Evolutionary conservation across 2,113 vertebrate genomes (phyloP).

Genomic region (Rhegmatorhina hoffmannsi): DNA sequence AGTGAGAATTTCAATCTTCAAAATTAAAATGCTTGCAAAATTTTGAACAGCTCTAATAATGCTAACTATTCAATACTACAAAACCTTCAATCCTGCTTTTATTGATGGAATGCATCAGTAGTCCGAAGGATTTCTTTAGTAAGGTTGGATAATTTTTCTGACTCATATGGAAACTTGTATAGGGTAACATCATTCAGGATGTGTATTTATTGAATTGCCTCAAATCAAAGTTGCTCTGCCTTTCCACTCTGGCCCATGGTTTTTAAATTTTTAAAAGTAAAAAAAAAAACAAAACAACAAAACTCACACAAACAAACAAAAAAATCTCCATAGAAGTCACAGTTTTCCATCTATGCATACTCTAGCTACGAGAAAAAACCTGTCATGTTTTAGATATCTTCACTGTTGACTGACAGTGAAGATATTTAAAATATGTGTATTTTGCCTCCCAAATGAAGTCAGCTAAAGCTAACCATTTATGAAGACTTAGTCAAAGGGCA

Average conservation of each 20-base stretch:
- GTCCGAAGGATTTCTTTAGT: neutral
- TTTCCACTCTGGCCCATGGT: neutral
- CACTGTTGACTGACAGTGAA: neutral
- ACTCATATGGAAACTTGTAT: neutral
- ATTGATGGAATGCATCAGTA: neutral
- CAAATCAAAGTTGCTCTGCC: neutral
- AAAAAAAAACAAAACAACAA: neutral
- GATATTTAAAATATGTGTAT: neutral
- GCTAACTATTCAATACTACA: neutral
- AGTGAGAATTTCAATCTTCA: neutral
- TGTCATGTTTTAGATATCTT: neutral
- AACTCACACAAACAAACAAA: neutral
- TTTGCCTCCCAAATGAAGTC: neutral
- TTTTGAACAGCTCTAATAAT: constrained; percentile 5
- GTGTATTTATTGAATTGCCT: neutral
- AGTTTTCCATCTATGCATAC: neutral
- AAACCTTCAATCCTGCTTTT: neutral
- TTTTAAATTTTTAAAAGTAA: neutral
- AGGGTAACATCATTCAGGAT: neutral
- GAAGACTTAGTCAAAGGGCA: neutral
- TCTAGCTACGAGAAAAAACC: neutral
- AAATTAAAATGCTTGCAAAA: constrained; percentile 13
- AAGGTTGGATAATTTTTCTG: neutral
- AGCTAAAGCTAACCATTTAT: neutral
- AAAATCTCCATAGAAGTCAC: neutral